Conservation (phyloP, 2,113 vertebrate genomes). For the Dinomys branickii region DNA sequence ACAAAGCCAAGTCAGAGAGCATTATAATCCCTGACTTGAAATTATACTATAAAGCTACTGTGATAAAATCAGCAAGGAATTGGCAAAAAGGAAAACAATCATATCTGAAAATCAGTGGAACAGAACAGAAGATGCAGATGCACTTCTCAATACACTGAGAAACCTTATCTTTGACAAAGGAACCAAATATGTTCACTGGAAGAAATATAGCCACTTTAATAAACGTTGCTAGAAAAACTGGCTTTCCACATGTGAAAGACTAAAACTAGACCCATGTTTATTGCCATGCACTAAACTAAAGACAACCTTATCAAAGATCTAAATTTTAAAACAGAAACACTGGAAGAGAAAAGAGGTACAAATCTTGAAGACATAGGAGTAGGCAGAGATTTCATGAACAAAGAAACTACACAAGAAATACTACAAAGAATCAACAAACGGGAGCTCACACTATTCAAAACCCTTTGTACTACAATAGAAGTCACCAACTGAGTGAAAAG, state of each 20-base stretch:
- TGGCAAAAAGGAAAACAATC: not conserved
- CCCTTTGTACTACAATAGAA: not conserved
- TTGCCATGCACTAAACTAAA: not conserved
- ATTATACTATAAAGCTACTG: not conserved
- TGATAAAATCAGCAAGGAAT: not conserved
- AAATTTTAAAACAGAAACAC: not conserved
- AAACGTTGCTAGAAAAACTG: not conserved
- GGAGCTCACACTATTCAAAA: not conserved
- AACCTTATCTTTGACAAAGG: not conserved
- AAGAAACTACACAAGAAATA: not conserved
- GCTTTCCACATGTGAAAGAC: not conserved
- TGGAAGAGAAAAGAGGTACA: not conserved
- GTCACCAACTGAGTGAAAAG: not conserved
- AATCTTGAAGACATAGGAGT: not conserved
- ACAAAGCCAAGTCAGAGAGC: not conserved
- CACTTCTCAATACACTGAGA: not conserved
- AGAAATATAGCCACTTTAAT: not conserved
- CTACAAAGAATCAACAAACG: not conserved
- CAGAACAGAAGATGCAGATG: not conserved
- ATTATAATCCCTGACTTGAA: not conserved
- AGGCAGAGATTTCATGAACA: not conserved
- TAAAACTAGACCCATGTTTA: not conserved
- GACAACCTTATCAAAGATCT: not conserved
- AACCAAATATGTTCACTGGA: not conserved
- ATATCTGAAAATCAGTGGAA: not conserved